These are phyloP conservation scores for Myotis pilosus DNA, from an alignment of 2,797 vertebrate genomes.

Conservation along the genomic window DNA sequence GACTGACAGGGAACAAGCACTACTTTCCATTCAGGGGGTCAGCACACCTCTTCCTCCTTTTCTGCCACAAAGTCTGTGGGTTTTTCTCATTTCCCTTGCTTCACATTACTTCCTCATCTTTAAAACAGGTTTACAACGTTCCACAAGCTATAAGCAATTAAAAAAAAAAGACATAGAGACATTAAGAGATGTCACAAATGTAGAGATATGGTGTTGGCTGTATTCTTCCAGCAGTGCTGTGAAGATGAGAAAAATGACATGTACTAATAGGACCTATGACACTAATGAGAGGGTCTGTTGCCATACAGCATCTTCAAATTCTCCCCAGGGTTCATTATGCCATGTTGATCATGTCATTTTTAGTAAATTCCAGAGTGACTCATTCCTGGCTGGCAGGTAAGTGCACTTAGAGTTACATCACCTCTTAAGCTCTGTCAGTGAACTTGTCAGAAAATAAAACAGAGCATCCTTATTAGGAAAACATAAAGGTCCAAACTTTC, in stretches of 20 bases:
- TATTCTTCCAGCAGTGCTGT: not conserved
- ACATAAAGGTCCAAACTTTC: slow-evolving; percentile 56
- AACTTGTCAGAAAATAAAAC: slow-evolving; percentile 70
- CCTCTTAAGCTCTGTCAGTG: slow-evolving; percentile 69
- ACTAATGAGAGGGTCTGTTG: slow-evolving; percentile 59
- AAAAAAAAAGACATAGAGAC: slow-evolving; percentile 23
- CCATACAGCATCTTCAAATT: slow-evolving; percentile 45
- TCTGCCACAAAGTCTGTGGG: slow-evolving; percentile 9
- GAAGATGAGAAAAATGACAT: slow-evolving; percentile 63
- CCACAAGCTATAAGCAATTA: not conserved
- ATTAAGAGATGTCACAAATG: slow-evolving; percentile 62
- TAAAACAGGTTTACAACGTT: slow-evolving; percentile 45
- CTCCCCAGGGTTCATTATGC: slow-evolving; percentile 57
- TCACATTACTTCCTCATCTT: slow-evolving; percentile 71
- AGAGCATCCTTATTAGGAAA: slow-evolving; percentile 48
- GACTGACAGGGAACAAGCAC: not conserved
- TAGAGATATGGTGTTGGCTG: not conserved
- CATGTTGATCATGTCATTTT: slow-evolving; percentile 61
- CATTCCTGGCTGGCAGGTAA: slow-evolving; percentile 68
- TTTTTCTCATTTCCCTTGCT: slow-evolving; percentile 59
- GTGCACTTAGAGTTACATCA: slow-evolving; percentile 56
- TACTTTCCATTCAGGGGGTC: not conserved
- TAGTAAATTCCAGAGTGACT: slow-evolving; percentile 67
- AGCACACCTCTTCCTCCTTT: slow-evolving; percentile 14
- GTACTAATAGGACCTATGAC: slow-evolving; percentile 43